Percentiles rank a stretch among this genome's conserved stretches.
Conservation (phyloP, 2,888 invertebrate species). For the Cylloceria caligata region DNA sequence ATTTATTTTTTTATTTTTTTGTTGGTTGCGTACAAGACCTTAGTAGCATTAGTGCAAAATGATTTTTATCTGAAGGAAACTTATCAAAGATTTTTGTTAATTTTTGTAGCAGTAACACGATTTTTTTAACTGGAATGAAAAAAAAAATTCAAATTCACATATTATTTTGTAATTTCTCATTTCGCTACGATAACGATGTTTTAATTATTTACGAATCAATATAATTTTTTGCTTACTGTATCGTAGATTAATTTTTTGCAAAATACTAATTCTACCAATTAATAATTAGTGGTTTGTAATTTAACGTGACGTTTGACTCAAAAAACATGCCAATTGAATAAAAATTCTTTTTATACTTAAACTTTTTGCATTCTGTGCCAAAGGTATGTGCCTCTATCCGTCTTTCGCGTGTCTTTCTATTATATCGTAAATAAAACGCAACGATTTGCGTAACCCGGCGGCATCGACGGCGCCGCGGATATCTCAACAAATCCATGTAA, state of each 20-base stretch:
- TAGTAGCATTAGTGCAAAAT: neutral
- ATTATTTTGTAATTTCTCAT: neutral
- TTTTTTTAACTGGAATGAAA: neutral
- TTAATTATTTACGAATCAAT: too few species aligned
- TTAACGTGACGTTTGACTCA: neutral
- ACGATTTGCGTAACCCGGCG: conserved; percentile 62
- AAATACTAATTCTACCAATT: too few species aligned
- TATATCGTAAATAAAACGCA: conserved; percentile 49
- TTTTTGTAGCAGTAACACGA: neutral
- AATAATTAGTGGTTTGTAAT: neutral
- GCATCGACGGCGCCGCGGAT: conserved; percentile 54
- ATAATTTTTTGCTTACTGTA: too few species aligned
- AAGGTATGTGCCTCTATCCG: neutral
- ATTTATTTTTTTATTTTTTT: neutral
- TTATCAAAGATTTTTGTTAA: too few species aligned
- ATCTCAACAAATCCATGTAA: conserved; percentile 51
- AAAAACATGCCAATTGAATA: neutral
- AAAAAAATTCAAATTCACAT: neutral
- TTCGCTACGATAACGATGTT: too few species aligned
- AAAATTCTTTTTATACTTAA: neutral
- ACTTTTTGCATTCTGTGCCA: neutral
- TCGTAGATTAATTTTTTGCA: too few species aligned
- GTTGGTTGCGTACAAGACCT: neutral
- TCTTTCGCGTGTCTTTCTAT: neutral
- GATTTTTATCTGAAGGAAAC: too few species aligned